phyloP scores from a whole-genome alignment of 2,113 vertebrate species.

The Hyperopisus bebe region DNA sequence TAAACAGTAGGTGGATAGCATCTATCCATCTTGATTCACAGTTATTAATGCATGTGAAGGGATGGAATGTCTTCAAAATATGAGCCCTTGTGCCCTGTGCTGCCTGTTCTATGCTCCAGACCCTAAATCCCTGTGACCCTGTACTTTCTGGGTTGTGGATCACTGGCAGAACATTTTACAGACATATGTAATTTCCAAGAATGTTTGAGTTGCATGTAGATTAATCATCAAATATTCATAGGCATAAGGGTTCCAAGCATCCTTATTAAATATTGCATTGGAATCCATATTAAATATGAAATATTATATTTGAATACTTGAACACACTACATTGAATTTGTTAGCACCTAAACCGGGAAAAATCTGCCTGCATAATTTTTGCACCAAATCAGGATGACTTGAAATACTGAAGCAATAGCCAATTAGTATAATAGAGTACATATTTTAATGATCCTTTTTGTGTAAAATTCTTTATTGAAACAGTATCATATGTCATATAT shows the following conservation, averaged over 20 bases:
- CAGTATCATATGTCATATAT: not conserved
- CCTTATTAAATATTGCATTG: not conserved
- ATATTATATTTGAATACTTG: not conserved
- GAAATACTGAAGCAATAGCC: not conserved
- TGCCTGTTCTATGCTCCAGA: not conserved
- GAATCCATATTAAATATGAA: not conserved
- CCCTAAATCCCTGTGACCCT: not conserved
- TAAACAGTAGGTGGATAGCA: not conserved
- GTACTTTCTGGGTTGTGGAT: not conserved
- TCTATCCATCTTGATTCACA: not conserved
- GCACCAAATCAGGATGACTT: not conserved
- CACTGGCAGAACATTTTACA: not conserved
- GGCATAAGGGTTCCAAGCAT: not conserved
- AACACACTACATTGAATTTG: not conserved
- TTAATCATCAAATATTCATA: not conserved
- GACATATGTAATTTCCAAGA: not conserved
- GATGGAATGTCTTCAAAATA: not conserved
- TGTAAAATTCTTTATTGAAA: not conserved
- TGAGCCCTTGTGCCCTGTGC: not conserved
- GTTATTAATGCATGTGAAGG: not conserved
- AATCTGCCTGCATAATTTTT: not conserved
- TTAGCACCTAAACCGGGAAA: not conserved
- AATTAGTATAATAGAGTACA: not conserved
- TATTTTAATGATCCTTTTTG: not conserved
- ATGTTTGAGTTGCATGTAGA: not conserved